These are phyloP conservation scores for Coreius guichenoti DNA, from an alignment of 2,797 vertebrate genomes.

Conservation along the genomic window DNA sequence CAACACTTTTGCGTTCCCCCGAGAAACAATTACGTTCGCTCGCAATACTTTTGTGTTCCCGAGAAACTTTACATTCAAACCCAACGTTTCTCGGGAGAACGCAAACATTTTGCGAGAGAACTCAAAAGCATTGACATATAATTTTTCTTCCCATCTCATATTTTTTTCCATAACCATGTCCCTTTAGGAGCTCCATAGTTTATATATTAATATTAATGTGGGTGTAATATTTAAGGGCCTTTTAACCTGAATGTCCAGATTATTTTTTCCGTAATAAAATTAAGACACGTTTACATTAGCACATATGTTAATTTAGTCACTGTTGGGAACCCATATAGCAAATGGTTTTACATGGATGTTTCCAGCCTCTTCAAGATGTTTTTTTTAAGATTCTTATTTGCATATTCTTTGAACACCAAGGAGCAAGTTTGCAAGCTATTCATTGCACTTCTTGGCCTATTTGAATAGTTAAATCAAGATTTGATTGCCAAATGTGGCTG, in stretches of 20 bases:
- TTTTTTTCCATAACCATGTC: no score
- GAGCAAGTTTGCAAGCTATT: slow-evolving; percentile 1
- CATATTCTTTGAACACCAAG: slow-evolving; percentile 4
- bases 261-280: not conserved
- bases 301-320: not conserved
- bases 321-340: not conserved
- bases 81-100: no score
- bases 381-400: not conserved
- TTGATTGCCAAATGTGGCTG: slow-evolving; percentile 30
- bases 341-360: not conserved
- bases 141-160: not conserved
- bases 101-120: no score
- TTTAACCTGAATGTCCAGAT: not conserved
- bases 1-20: no score
- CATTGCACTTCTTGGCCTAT: not conserved
- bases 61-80: no score
- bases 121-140: no score
- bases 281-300: not conserved
- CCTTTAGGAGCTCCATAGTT: not conserved
- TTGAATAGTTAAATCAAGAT: slow-evolving; percentile 43
- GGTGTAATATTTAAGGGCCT: not conserved
- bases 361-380: not conserved
- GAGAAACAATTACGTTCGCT: no score
- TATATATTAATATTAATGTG: not conserved
- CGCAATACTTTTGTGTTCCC: no score